A percentile compares a stretch with the other conserved stretches of the same genome.
phyloP scores from a whole-genome alignment of 2,797 vertebrate genomes.

The Antrozous pallidus region DNA sequence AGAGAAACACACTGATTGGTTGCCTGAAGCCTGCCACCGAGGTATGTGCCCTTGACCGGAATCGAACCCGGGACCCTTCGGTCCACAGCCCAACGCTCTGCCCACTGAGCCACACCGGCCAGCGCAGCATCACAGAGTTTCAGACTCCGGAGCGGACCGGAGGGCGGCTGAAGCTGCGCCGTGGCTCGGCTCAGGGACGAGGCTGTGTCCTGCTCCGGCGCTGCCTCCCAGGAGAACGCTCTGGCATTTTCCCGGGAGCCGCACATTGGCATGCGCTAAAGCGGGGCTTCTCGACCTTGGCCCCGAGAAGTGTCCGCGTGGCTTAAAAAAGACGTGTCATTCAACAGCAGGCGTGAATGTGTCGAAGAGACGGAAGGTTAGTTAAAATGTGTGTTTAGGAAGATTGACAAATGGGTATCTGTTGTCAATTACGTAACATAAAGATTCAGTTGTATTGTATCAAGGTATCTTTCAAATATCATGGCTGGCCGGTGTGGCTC shows the following conservation, averaged over 20 bases:
- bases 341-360: neutral
- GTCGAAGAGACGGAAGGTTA: neutral
- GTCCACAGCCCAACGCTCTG: too few relatives aligned
- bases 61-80: too few relatives aligned
- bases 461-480: conserved; percentile 32
- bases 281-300: too few relatives aligned
- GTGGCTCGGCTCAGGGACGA: neutral
- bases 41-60: too few relatives aligned
- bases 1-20: too few relatives aligned
- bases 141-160: neutral
- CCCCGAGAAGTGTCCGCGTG: neutral
- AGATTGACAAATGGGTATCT: neutral
- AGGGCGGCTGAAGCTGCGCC: neutral
- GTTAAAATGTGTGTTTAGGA: neutral
- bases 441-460: conserved; percentile 56
- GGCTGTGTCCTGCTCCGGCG: neutral
- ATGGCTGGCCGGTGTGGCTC: too few relatives aligned
- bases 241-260: neutral
- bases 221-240: neutral
- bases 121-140: too few relatives aligned
- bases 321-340: neutral
- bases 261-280: too few relatives aligned
- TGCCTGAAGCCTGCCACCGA: too few relatives aligned
- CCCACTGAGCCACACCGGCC: too few relatives aligned
- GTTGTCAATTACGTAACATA: conserved; percentile 10